These are phyloP conservation scores for Bostrychus sinensis DNA, from an alignment of 2,113 vertebrate species.

Conservation along the genomic window DNA sequence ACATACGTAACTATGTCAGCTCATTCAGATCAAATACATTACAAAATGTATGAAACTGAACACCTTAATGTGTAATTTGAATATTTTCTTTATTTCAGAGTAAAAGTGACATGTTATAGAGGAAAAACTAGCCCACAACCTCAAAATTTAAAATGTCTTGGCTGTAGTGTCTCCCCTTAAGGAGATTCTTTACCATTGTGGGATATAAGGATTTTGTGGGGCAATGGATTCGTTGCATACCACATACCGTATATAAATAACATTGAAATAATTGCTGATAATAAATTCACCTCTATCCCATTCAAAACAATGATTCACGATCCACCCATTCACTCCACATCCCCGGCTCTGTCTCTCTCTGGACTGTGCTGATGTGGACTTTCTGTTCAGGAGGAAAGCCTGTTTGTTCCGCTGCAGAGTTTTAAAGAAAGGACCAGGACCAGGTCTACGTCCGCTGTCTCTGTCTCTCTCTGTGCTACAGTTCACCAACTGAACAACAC, in stretches of 20 bases:
- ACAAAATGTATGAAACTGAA: no score
- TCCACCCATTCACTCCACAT: slow-evolving; percentile 58
- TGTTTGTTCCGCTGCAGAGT: slow-evolving; percentile 81
- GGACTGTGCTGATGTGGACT: slow-evolving; percentile 79
- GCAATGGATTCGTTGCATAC: no score
- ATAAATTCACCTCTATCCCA: background rate
- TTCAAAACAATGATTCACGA: slow-evolving; percentile 27
- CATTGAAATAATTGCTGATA: slow-evolving; percentile 5
- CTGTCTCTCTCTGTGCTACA: slow-evolving; percentile 51
- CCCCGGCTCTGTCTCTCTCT: slow-evolving; percentile 58
- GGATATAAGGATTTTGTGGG: no score
- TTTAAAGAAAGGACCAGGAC: slow-evolving; percentile 79
- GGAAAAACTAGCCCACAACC: no score
- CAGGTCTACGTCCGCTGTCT: slow-evolving; percentile 42
- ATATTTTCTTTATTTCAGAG: no score
- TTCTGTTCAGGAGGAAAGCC: slow-evolving; percentile 81
- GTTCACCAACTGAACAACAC: slow-evolving; percentile 70
- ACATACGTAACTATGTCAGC: no score
- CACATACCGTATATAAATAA: background rate
- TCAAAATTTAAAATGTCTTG: no score
- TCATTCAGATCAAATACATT: no score
- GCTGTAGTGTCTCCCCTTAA: no score
- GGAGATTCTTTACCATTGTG: no score
- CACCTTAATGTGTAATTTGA: no score
- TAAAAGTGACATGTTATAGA: no score